These are phyloP conservation scores for Ctenopoma multispine DNA, from an alignment of 2,797 vertebrate species.

Conservation along the genomic window DNA sequence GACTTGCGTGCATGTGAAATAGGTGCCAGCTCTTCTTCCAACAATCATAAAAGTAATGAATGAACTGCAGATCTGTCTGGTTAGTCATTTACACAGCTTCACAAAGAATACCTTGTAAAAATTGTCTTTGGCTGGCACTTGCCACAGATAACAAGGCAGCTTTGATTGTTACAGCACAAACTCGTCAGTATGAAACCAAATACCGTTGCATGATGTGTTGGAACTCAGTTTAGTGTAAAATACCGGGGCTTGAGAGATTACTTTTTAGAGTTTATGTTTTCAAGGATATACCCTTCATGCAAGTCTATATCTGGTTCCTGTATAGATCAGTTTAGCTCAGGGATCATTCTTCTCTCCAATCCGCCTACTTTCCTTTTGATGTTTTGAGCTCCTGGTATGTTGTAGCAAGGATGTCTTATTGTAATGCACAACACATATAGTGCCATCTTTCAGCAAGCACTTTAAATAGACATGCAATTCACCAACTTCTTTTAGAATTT, in stretches of 20 bases:
- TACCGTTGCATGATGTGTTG: constrained; percentile 31
- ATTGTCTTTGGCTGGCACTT: constrained; percentile 26
- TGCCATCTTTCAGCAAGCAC: constrained; percentile 31
- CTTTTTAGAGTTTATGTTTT: constrained; percentile 16
- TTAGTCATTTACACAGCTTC: constrained; percentile 63
- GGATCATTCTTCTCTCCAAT: constrained; percentile 32
- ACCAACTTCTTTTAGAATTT: constrained; percentile 19
- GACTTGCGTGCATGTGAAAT: constrained; percentile 74
- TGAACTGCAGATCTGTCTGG: constrained; percentile 47
- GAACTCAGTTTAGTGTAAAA: constrained; percentile 13
- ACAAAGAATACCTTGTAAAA: constrained; percentile 61
- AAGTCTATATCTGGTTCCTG: neutral
- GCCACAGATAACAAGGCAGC: constrained; percentile 61
- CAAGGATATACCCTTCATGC: neutral
- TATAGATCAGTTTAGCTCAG: constrained; percentile 29
- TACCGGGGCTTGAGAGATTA: neutral
- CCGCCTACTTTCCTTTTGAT: constrained; percentile 44
- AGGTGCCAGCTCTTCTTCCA: constrained; percentile 64
- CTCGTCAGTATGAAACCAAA: constrained; percentile 52
- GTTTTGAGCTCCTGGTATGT: constrained; percentile 37
- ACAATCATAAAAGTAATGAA: constrained; percentile 53
- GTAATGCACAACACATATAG: constrained; percentile 31
- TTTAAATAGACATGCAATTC: constrained; percentile 39
- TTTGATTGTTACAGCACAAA: constrained; percentile 61
- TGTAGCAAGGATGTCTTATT: constrained; percentile 25